These are phyloP conservation scores for Vulpes vulpes DNA, from an alignment of 2,113 vertebrate species.

Conservation along the genomic window DNA sequence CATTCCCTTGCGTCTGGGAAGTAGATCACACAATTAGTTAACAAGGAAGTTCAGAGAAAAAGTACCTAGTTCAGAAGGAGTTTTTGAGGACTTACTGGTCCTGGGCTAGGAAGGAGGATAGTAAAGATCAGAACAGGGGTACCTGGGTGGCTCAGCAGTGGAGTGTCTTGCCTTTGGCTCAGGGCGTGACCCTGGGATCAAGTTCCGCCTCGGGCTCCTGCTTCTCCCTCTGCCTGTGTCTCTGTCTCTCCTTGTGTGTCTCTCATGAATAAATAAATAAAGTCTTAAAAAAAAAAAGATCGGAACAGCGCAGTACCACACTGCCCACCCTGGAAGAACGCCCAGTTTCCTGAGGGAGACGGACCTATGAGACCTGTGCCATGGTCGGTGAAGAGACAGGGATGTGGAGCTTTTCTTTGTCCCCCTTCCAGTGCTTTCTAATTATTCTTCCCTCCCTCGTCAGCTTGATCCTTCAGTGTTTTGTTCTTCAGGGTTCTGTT, in stretches of 20 bases:
- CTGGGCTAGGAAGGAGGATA: not conserved
- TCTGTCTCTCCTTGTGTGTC: too few species aligned
- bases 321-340: not conserved
- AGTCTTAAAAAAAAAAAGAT: not conserved
- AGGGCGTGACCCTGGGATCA: too few species aligned
- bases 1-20: constrained; percentile 9
- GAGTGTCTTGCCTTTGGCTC: too few species aligned
- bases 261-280: too few species aligned
- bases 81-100: constrained; percentile 16
- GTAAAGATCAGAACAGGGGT: not conserved
- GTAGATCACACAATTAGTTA: not conserved
- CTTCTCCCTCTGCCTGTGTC: too few species aligned
- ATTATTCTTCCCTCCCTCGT: constrained; percentile 1
- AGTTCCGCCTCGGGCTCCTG: too few species aligned
- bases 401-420: not conserved
- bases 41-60: constrained; percentile 3
- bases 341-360: not conserved
- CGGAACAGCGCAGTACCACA: not conserved
- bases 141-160: too few species aligned
- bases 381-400: not conserved
- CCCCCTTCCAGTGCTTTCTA: not conserved
- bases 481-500: constrained; percentile 45
- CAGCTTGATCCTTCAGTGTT: constrained; percentile 10
- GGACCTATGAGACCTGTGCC: not conserved
- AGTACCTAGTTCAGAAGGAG: not conserved